These are phyloP conservation scores for Clarias magur DNA, from an alignment of 2,113 vertebrate species.

Conservation along the genomic window DNA sequence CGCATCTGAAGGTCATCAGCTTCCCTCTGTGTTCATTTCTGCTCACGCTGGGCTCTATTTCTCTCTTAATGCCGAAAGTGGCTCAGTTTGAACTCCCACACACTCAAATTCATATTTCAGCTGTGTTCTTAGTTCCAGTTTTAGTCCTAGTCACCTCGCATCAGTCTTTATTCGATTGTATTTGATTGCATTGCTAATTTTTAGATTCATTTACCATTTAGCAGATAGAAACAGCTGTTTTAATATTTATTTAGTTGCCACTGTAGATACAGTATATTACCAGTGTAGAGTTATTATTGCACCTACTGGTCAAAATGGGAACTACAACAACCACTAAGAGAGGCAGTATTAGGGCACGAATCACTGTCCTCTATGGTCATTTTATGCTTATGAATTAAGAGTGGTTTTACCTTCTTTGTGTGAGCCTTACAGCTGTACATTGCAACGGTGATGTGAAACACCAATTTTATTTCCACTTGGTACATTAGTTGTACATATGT, in stretches of 20 bases:
- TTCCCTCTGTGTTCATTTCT: constrained; percentile 65
- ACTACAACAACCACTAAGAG: not conserved
- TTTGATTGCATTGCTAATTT: not conserved
- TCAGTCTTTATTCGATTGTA: not conserved
- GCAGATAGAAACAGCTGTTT: not conserved
- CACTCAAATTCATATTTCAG: constrained; percentile 19
- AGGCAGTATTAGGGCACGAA: not conserved
- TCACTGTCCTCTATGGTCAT: not conserved
- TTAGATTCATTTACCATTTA: not conserved
- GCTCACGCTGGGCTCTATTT: constrained; percentile 48
- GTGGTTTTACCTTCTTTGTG: not conserved
- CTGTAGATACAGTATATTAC: not conserved
- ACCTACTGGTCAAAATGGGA: not conserved
- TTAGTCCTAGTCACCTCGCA: too few species aligned
- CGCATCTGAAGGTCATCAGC: constrained; percentile 68
- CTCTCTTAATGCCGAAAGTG: constrained; percentile 7
- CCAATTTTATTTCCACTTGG: not conserved
- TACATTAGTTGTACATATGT: not conserved
- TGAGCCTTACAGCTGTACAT: not conserved
- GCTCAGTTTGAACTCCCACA: constrained; percentile 32
- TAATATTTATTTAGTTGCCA: not conserved
- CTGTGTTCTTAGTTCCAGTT: not conserved
- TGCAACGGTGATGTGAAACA: not conserved
- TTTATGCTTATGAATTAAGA: not conserved
- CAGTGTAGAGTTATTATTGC: not conserved